Base-by-base conservation (phyloP, 2,888 invertebrate species). In the Chironomus riparius region DNA sequence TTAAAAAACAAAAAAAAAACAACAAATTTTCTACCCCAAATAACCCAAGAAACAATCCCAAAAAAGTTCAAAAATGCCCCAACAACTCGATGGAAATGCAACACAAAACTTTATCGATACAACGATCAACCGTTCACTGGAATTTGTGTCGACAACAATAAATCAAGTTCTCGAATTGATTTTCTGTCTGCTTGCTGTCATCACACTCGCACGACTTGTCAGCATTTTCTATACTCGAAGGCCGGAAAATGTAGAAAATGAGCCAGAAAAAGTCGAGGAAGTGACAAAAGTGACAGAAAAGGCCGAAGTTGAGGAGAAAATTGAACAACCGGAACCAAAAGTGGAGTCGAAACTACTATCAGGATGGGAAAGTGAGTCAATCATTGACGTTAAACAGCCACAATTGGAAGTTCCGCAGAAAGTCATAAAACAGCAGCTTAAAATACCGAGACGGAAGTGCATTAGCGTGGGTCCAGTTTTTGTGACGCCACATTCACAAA, bases 401-500 rank as follows among this genome's bases (percentile, higher is more conserved):
- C 65, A 68, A n/a, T 47, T 47, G 7, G 38, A 68, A 68, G 68
- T 68, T n/a, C 38, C 28, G 1, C 28, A 15, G 13, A 68, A 68
- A 24, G 24, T 65, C 28, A 68, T 28, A 2, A 38, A 38, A n/a
- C 68, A 68, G n/a, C 68, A 68, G 12, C 6, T 68, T 12, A 65
- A 24, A 48, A 18, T 62, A 13, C 22, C 62, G 2, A 83, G 81
- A 73, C 80, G 84, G 13, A 82, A 81, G 78, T 83, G 83, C 77
- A 79, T 82, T 65, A 83, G 83, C 6, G 84, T 83, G 18, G 84
- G 83, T 48, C 83, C 83, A 13, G 79, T 84, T 24, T 79, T 84
- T 61, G 79, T 83, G 47, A 80, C 80, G 3, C 47, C 62, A 24
- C 47, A 68, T 13, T 68, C 70, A 62, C 73, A 61, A 50, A 65